These are phyloP conservation scores for Hemiprocne comata DNA, from an alignment of 2,113 vertebrate genomes.

Conservation along the genomic window DNA sequence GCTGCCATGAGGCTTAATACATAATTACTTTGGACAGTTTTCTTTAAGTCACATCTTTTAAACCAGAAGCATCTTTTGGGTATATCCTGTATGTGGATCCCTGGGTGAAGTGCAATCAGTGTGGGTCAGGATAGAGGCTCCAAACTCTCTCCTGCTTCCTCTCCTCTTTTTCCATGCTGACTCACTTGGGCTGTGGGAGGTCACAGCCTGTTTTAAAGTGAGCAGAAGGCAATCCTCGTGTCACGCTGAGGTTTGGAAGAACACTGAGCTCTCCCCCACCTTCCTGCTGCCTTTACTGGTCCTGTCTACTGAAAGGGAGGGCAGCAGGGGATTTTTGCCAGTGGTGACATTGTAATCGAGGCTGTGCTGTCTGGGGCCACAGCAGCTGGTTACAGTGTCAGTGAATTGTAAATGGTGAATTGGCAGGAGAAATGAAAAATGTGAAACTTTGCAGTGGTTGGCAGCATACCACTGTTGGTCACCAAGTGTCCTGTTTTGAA, in stretches of 20 bases:
- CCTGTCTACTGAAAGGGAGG: neutral
- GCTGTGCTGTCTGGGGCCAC: neutral
- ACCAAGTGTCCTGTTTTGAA: neutral
- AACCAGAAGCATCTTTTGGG: neutral
- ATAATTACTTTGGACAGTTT: neutral
- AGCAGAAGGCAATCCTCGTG: rapidly evolving
- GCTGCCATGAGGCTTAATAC: neutral
- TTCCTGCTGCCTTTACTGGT: neutral
- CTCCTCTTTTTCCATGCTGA: neutral
- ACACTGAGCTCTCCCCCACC: neutral
- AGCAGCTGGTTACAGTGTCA: rapidly evolving
- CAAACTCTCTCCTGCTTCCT: neutral
- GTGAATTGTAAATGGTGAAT: neutral
- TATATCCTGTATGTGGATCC: neutral
- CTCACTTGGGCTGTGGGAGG: neutral
- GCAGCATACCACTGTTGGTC: neutral
- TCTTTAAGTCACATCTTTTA: neutral
- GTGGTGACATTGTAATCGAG: rapidly evolving
- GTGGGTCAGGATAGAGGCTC: neutral
- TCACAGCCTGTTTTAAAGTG: neutral
- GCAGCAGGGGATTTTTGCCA: neutral
- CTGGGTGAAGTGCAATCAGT: neutral
- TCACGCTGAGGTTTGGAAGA: neutral
- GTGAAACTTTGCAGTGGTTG: neutral
- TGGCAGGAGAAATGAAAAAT: neutral